Evolutionary conservation across 1,140 invertebrate genomes (phyloP), one percentile per base, ranked within the genome.

Genomic region (Drosophila nannoptera): DNA sequence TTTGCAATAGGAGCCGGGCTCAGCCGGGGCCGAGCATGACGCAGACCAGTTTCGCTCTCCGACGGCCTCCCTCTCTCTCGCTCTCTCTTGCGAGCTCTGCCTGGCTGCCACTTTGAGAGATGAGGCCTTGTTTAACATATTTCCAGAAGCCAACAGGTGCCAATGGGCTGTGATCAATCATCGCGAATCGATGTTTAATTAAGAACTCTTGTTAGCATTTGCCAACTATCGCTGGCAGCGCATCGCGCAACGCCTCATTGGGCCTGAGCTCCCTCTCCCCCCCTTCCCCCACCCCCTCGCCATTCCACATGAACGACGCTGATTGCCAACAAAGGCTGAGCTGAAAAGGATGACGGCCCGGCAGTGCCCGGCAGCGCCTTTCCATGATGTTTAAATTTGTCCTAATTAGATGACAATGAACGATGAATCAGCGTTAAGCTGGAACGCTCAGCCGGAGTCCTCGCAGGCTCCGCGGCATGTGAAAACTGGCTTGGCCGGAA

Each of bases 91-190:
- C 73, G n/a, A n/a, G n/a, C n/a, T n/a, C n/a, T n/a, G n/a, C n/a
- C n/a, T n/a, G n/a, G 61, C 52, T n/a, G n/a, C n/a, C 66, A 56
- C 56, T 58, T 75, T 65, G 53, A 73, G 74, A 86, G 82, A 86
- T 68, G 81, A 86, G 75, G 75, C 77, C 81, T 80, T 88, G 87
- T 88, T 86, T 77, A 78, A 87, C 83, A 88, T 72, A 88, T 88
- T 88, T 88, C 84, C 87, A 88, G 87, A 88, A 88, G 87, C 87
- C 81, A 88, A 88, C 87, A 88, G 87, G 87, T 88, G 87, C 87
- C 87, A 88, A 88, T 78, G 87, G 69, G 71, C 50, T 75, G 83
- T 82, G 87, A 88, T 88, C 87, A 88, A 88, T 88, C 87, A 88
- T 82, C 74, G 76, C 64, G 64, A 88, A 86, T 88, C 84, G 81